Evolutionary conservation across 2,113 vertebrate genomes (phyloP).

Genomic region (Trichomycterus rosablanca): DNA sequence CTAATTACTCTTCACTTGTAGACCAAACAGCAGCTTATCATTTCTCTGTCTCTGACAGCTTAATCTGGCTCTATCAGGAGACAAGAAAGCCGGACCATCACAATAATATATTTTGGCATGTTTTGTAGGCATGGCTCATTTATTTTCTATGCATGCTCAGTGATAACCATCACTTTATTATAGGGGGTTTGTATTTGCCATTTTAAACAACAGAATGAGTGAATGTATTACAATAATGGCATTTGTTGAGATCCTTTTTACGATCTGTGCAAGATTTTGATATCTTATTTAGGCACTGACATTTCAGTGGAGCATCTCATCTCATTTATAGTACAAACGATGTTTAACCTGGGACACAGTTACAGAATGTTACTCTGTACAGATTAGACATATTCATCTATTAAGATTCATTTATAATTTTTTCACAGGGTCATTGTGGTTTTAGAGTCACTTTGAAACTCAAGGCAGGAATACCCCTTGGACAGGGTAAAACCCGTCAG

Average conservation of each 20-base stretch:
- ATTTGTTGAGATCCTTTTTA: slow-evolving; percentile 59
- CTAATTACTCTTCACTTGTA: slow-evolving; percentile 77
- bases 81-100: slow-evolving; percentile 61
- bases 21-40: slow-evolving; percentile 75
- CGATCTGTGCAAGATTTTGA: slow-evolving; percentile 54
- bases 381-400: too few relatives aligned
- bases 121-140: slow-evolving; percentile 69
- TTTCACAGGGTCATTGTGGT: too few relatives aligned
- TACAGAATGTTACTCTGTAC: slow-evolving; percentile 28
- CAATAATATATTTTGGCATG: slow-evolving; percentile 73
- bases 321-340: slow-evolving; percentile 7
- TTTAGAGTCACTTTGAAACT: too few relatives aligned
- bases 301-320: slow-evolving; percentile 36
- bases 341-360: slow-evolving; percentile 21
- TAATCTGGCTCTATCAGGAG: slow-evolving; percentile 69
- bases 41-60: slow-evolving; percentile 70
- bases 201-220: slow-evolving; percentile 59
- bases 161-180: slow-evolving; percentile 74
- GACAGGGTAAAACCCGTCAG: too few relatives aligned
- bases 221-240: slow-evolving; percentile 66
- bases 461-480: too few relatives aligned
- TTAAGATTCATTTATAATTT: too few relatives aligned
- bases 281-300: slow-evolving; percentile 49
- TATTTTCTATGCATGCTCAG: slow-evolving; percentile 61
- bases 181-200: slow-evolving; percentile 67